phyloP scores from a whole-genome alignment of 2,797 vertebrate genomes.

The Bradypodion ventrale region DNA sequence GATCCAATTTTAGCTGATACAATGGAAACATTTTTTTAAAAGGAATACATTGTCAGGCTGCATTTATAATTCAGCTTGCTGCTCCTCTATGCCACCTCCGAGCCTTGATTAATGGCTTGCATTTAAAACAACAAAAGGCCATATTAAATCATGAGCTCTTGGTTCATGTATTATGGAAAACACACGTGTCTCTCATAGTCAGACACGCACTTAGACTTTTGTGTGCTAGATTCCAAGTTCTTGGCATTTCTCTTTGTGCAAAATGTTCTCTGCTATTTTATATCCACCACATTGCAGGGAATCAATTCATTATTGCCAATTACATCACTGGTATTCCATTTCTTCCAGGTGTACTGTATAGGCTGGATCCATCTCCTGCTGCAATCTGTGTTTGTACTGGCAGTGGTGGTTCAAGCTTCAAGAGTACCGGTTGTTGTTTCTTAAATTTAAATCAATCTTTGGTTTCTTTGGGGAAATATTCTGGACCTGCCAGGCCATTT shows the following conservation, averaged over 20 bases:
- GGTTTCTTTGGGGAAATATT: slow-evolving; percentile 28
- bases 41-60: neutral
- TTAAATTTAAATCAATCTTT: slow-evolving; percentile 35
- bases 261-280: slow-evolving; percentile 45
- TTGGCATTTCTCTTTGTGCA: slow-evolving; percentile 36
- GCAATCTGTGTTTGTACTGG: slow-evolving; percentile 40
- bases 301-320: slow-evolving; percentile 27
- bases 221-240: slow-evolving; percentile 47
- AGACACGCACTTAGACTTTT: slow-evolving; percentile 7
- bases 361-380: slow-evolving; percentile 38
- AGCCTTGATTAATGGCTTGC: slow-evolving; percentile 5
- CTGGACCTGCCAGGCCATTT: slow-evolving; percentile 21
- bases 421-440: slow-evolving; percentile 17
- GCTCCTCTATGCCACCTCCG: slow-evolving; percentile 14
- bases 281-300: neutral
- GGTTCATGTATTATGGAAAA: slow-evolving; percentile 11
- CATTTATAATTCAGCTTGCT: neutral
- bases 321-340: slow-evolving; percentile 31
- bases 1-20: neutral
- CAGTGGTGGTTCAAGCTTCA: slow-evolving; percentile 37
- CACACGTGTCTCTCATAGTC: neutral
- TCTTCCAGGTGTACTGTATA: slow-evolving; percentile 45
- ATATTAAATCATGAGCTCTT: neutral
- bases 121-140: neutral
- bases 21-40: neutral